Conservation (phyloP, 35 echinoderm and acorn worm species). For the Heliocidaris tuberculata region DNA sequence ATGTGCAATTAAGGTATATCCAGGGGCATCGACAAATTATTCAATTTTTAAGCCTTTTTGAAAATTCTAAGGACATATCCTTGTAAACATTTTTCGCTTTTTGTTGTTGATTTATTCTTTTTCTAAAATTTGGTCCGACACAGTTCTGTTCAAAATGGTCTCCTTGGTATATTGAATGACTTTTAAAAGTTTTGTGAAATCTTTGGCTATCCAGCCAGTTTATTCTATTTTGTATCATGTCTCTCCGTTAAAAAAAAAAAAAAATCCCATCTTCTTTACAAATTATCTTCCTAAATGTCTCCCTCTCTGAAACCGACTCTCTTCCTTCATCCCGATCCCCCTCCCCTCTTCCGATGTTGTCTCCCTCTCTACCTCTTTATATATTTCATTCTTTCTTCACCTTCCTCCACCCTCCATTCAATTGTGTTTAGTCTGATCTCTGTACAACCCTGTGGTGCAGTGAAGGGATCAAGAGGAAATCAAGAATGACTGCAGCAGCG, state of each 20-base stretch:
- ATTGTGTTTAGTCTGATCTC: conserved; percentile 44
- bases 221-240: background rate
- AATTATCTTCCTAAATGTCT: background rate
- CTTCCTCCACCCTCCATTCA: background rate
- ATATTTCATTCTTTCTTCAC: background rate
- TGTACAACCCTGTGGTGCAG: conserved; percentile 91
- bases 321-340: background rate
- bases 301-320: background rate
- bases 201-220: background rate
- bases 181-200: background rate
- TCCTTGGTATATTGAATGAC: too few species aligned
- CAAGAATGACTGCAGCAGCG: conserved; percentile 69
- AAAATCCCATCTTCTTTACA: background rate
- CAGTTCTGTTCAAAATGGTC: too few species aligned
- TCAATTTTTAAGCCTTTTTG: too few species aligned
- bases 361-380: background rate
- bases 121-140: too few species aligned
- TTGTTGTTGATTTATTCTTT: too few species aligned
- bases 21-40: too few species aligned
- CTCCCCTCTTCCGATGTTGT: background rate
- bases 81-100: too few species aligned
- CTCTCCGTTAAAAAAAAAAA: background rate
- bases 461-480: conserved; percentile 57
- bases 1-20: too few species aligned
- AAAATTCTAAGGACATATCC: too few species aligned